Evolutionary conservation across 2,113 vertebrate genomes (phyloP).

Genomic region (Gorsachius goisagi): DNA sequence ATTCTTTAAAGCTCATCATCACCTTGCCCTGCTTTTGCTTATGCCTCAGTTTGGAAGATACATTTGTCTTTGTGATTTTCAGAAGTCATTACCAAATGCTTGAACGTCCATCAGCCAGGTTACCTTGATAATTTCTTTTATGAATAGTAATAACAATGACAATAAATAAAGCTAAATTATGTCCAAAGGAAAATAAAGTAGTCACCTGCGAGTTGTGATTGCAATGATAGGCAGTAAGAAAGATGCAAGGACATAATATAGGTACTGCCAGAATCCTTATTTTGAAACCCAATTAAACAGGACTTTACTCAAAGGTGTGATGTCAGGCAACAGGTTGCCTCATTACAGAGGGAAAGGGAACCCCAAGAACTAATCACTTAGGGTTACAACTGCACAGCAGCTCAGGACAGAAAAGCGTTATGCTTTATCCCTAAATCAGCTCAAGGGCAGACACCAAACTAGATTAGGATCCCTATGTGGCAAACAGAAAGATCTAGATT

Average conservation of each 20-base stretch:
- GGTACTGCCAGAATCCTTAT: background rate
- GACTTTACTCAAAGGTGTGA: background rate
- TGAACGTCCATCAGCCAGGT: background rate
- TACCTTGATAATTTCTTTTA: conserved; percentile 38
- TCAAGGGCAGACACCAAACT: background rate
- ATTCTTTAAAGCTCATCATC: background rate
- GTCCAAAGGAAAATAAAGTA: background rate
- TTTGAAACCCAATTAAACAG: background rate
- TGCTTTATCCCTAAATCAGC: background rate
- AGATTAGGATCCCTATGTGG: background rate
- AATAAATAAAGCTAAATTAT: conserved; percentile 29
- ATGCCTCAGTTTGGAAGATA: background rate
- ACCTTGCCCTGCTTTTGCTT: background rate
- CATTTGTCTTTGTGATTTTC: conserved; percentile 28
- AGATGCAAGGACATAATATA: background rate
- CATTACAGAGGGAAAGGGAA: background rate
- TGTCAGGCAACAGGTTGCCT: background rate
- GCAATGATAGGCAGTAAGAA: background rate
- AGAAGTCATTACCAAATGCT: background rate
- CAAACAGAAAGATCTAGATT: background rate
- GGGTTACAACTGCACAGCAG: background rate
- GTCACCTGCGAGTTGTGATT: background rate
- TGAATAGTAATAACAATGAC: background rate
- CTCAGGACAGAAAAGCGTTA: background rate
- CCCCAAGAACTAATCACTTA: background rate